Base-by-base conservation (phyloP, 1,140 invertebrate species). In the Tenebrio molitor region DNA sequence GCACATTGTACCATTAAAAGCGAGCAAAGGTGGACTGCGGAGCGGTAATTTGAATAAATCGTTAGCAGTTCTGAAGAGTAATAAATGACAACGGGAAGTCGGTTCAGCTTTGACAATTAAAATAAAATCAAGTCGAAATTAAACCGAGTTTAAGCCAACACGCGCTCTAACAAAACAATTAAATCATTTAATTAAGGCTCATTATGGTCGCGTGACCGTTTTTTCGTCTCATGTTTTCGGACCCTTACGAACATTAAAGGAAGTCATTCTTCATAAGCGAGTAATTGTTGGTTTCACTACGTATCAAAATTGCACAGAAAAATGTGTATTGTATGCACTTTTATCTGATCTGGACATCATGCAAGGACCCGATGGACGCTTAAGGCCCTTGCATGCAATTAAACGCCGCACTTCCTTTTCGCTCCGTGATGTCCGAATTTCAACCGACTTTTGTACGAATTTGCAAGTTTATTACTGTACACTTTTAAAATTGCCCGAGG, bases 211-310 rank as follows among this genome's bases (percentile, higher is more conserved):
- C 72, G 72, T 74, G 72, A 69, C 65, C 15, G 25, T 23, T 69
- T 41, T 44, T 53, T 65, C 44, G 46, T 72, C 71, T 67, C 36
- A 67, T 50, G 53, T 58, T 64, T 53, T 44, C 65, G 64, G 62
- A 63, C 64, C 63, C 63, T 66, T 62, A 10, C 65, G 17, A 44
- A 62, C 25, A 64, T 73, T 64, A 75, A 67, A 69, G 71, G 70
- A 76, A 76, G 68, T 69, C 53, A 64, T 76, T 72, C 69, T 74
- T 72, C 68, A 73, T 74, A 76, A 62, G 42, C 69, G 73, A 72
- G 25, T 74, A 76, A 76, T 76, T 74, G 66, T 69, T 64, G 25
- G 67, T 68, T 74, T 74, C 39, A 58, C 44, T 70, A 62, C 53
- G 64, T 67, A 74, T 69, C 53, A 69, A 64, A 74, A 74, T 63